Percentiles rank a stretch among this genome's conserved stretches.
Conservation (phyloP, 2,113 vertebrate species). For the Ginglymostoma cirratum region DNA sequence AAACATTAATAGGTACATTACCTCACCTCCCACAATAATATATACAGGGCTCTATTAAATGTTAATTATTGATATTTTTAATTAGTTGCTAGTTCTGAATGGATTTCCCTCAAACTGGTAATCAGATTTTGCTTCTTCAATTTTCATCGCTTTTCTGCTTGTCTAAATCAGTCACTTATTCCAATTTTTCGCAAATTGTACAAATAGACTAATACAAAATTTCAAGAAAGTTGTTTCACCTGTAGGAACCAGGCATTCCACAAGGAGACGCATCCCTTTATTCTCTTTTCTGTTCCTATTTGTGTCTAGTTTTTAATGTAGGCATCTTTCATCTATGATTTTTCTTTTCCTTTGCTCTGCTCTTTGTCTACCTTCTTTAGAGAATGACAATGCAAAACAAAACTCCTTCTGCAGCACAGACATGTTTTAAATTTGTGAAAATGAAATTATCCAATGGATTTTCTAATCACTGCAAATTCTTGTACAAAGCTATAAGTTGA, state of each 20-base stretch:
- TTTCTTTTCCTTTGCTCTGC: not conserved
- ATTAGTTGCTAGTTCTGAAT: not conserved
- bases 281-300: not conserved
- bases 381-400: not conserved
- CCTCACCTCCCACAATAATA: not conserved
- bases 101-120: not conserved
- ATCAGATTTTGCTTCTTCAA: not conserved
- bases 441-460: conserved; percentile 7
- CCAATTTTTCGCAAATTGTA: not conserved
- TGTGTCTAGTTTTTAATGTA: not conserved
- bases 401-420: not conserved
- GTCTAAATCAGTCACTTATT: not conserved
- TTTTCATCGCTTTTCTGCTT: not conserved
- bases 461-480: conserved; percentile 21
- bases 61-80: not conserved
- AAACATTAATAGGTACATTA: not conserved
- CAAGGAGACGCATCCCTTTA: not conserved
- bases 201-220: not conserved
- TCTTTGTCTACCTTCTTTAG: not conserved
- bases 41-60: not conserved
- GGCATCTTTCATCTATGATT: not conserved
- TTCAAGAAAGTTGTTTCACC: not conserved
- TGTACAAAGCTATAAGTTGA: conserved; percentile 10
- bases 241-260: not conserved
- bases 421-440: not conserved